Evolutionary conservation across 2,113 vertebrate genomes (phyloP), one percentile per base, ranked within the genome.

Genomic region (Limanda limanda): DNA sequence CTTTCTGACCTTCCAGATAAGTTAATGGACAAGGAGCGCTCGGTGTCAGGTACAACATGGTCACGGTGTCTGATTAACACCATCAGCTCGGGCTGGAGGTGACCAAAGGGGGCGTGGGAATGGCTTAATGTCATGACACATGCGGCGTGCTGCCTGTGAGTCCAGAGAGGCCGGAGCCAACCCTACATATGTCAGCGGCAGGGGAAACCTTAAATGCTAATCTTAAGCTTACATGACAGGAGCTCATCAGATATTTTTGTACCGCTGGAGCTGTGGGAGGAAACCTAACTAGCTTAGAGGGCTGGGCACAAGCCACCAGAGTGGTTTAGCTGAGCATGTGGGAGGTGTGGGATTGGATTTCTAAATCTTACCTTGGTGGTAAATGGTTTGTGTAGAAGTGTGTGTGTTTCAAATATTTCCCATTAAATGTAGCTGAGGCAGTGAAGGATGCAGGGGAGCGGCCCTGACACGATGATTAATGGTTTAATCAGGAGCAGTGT

Each of bases 391-490:
- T 73, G 67, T 31, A 20, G 2, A 3, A 42, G 12, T 42, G 40
- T 54, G 48, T 20, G 51, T 68, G 63, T 42, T 37, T 78, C 57
- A 54, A 15, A 81, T 66, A 68, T 79, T 86, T 66, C 59, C 80
- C 56, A 69, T 58, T 79, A 69, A 65, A 65, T 51, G 59, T 55
- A 64, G 76, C 65, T 18, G 71, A 73, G 67, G 79, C 72, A 31
- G 73, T 65, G 87, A 76, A 81, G 71, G 76, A 58, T 76, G 68
- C 79, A 68, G 78, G 31, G 21, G 65, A 75, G 69, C 64, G 40
- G 60, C 67, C 14, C 75, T 86, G 91, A 88, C 91, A 92, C 72
- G 58, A 76, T 91, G 91, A 92, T 88, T 83, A 89, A 92, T 89
- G 76, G 76, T 56, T 89, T 88, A 74, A 91, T 92, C 86, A 88